These are phyloP conservation scores for Caenorhabditis sp. DNA, from an alignment of 2,888 invertebrate genomes.

Conservation along the genomic window DNA sequence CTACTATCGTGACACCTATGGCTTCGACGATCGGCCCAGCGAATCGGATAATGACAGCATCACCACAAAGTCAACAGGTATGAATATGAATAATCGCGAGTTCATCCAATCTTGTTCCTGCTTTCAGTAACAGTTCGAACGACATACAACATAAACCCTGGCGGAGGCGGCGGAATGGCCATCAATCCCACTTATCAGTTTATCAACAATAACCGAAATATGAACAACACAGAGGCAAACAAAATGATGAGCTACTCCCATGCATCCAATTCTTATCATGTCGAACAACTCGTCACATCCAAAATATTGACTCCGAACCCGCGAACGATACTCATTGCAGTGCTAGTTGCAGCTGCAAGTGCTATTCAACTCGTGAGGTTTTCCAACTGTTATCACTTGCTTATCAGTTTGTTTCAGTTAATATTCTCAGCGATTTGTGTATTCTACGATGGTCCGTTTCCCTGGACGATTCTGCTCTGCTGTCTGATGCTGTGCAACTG, in stretches of 20 bases:
- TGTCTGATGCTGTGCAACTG: slow-evolving; percentile 77
- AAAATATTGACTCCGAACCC: slow-evolving; percentile 78
- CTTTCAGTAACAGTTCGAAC: slow-evolving; percentile 60
- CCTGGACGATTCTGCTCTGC: slow-evolving; percentile 68
- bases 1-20: slow-evolving; percentile 81
- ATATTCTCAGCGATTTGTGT: slow-evolving; percentile 79
- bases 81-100: not conserved
- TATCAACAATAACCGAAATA: slow-evolving; percentile 45
- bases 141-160: slow-evolving; percentile 62
- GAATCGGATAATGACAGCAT: slow-evolving; percentile 69
- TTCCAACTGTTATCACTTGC: not conserved
- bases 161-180: slow-evolving; percentile 58
- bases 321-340: slow-evolving; percentile 74
- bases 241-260: slow-evolving; percentile 68
- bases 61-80: slow-evolving; percentile 63
- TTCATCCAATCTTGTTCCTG: not conserved
- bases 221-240: slow-evolving; percentile 50
- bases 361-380: slow-evolving; percentile 77
- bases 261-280: slow-evolving; percentile 72
- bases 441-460: slow-evolving; percentile 81
- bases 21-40: slow-evolving; percentile 66
- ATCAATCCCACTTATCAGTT: slow-evolving; percentile 68
- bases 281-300: slow-evolving; percentile 80
- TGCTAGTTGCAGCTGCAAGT: slow-evolving; percentile 76
- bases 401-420: slow-evolving; percentile 67